A percentile compares a stretch with the other conserved stretches of the same genome.
Conservation (phyloP, 2,797 vertebrate species). For the Naso thynnoides region DNA sequence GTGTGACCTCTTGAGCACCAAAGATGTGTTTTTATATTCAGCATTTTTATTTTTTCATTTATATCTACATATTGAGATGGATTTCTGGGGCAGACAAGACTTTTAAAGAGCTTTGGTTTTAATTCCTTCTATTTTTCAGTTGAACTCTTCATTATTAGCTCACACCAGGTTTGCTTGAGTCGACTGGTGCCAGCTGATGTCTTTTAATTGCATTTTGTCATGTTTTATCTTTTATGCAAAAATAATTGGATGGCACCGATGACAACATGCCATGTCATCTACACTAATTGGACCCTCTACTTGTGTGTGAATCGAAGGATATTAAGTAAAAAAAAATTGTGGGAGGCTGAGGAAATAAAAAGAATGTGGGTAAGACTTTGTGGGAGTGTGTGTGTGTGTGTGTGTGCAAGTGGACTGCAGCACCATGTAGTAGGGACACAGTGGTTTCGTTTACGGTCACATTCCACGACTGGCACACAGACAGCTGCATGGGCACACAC, state of each 20-base stretch:
- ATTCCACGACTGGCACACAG: conserved; percentile 72
- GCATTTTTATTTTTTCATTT: neutral
- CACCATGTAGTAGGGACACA: conserved; percentile 66
- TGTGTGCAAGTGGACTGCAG: conserved; percentile 42
- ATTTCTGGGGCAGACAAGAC: neutral
- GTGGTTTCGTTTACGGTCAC: conserved; percentile 71
- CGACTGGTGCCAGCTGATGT: conserved; percentile 14
- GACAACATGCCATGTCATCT: conserved; percentile 31
- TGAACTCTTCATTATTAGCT: conserved; percentile 2
- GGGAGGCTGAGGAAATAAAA: conserved; percentile 19
- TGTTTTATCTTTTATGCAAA: conserved; percentile 42
- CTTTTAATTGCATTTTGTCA: conserved; percentile 38
- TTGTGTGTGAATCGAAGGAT: conserved; percentile 14
- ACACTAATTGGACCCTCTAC: conserved; percentile 28
- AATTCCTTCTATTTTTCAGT: conserved; percentile 12
- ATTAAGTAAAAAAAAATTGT: conserved; percentile 1
- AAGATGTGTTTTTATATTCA: neutral
- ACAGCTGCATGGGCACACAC: conserved; percentile 63
- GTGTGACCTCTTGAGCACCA: neutral
- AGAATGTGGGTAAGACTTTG: conserved; percentile 16
- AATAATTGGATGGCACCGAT: conserved; percentile 38
- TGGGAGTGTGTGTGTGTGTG: conserved; percentile 18
- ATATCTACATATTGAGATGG: neutral
- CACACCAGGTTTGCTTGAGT: conserved; percentile 11
- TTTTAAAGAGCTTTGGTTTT: neutral